Percentiles rank a stretch among this genome's conserved stretches.
Evolutionary conservation across 92 coral and sea anemone species (phyloP).

Genomic region (Heteractis magnifica): DNA sequence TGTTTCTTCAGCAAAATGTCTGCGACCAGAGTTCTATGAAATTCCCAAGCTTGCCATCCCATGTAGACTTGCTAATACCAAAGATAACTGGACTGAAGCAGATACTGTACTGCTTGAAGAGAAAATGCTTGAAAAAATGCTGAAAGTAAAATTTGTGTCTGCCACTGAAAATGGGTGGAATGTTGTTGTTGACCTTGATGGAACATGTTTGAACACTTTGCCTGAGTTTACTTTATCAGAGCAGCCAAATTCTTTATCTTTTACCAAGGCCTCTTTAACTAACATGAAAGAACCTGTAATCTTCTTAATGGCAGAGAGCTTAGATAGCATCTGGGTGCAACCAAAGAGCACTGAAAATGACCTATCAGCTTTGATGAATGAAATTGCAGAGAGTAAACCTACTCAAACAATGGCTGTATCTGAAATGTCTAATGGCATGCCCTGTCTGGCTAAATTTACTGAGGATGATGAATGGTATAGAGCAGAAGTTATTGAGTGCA

Average conservation of each 20-base stretch:
- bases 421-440: constrained; percentile 30
- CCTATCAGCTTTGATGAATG: constrained; percentile 63
- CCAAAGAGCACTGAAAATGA: constrained; percentile 56
- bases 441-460: constrained; percentile 63
- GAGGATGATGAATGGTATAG: constrained; percentile 81
- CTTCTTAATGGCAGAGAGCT: constrained; percentile 63
- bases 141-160: constrained; percentile 70
- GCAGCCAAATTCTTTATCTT: constrained; percentile 26
- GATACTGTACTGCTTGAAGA: constrained; percentile 67
- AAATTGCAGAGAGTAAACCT: constrained; percentile 56
- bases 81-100: constrained; percentile 48
- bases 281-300: constrained; percentile 45
- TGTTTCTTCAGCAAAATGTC: constrained; percentile 41
- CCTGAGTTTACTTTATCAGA: constrained; percentile 9
- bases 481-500: constrained; percentile 56
- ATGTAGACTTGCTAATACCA: constrained; percentile 64
- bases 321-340: constrained; percentile 73
- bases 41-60: constrained; percentile 68
- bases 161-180: constrained; percentile 63
- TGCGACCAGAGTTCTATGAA: constrained; percentile 51
- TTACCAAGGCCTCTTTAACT: constrained; percentile 37
- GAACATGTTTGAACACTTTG: constrained; percentile 35
- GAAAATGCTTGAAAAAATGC: constrained; percentile 63
- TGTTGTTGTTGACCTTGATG: constrained; percentile 63
- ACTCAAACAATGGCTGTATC: constrained; percentile 11